Percentiles rank a stretch among this genome's conserved stretches.
Conservation (phyloP, 2,113 vertebrate genomes). For the Trogon surrucura region DNA sequence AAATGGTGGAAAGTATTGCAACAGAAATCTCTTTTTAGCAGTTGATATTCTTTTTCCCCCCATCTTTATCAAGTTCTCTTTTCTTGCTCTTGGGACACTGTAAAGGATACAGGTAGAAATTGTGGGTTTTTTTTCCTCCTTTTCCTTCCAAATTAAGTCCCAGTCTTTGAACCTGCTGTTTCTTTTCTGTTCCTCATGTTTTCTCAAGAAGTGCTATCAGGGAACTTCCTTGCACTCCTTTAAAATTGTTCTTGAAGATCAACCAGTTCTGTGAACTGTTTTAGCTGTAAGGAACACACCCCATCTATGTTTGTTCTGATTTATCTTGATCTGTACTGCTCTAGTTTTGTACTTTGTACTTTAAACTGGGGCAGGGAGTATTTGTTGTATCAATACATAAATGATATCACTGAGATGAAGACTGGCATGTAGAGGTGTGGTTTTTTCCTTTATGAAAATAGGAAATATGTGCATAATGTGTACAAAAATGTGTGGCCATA, state of each 20-base stretch:
- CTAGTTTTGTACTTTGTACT: constrained; percentile 61
- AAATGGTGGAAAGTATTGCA: background rate
- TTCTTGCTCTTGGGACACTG: background rate
- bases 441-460: background rate
- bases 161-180: background rate
- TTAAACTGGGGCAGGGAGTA: constrained; percentile 35
- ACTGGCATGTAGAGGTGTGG: background rate
- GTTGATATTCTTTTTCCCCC: background rate
- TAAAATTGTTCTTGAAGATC: background rate
- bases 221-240: background rate
- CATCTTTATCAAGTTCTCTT: background rate
- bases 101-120: background rate
- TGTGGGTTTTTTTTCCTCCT: background rate
- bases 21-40: background rate
- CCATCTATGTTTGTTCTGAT: constrained; percentile 54
- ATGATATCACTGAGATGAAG: background rate
- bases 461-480: background rate
- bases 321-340: constrained; percentile 23
- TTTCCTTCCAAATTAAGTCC: background rate
- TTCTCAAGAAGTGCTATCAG: background rate
- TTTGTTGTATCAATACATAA: constrained; percentile 18
- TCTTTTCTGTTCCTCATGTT: background rate
- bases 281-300: constrained; percentile 40
- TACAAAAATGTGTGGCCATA: background rate
- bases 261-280: constrained; percentile 23